phyloP scores from a whole-genome alignment of 2,888 invertebrate species.

The Anticlea derivata region DNA sequence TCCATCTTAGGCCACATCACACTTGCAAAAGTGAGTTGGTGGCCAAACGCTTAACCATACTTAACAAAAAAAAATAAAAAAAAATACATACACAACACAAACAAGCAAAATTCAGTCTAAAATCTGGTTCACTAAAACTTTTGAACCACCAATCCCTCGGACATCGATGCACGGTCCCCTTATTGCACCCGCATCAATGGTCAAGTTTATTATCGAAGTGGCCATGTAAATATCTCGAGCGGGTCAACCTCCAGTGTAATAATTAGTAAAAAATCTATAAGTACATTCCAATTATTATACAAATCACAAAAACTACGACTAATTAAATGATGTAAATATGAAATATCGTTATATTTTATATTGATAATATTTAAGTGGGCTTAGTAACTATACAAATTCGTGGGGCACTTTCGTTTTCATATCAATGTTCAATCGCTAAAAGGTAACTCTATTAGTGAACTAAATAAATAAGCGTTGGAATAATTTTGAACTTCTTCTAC shows the following conservation, averaged over 20 bases:
- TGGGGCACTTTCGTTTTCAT: slow-evolving; percentile 68
- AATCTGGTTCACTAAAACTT: too few relatives aligned
- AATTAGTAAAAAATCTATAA: slow-evolving; percentile 57
- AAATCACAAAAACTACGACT: slow-evolving; percentile 70
- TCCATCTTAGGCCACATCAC: too few relatives aligned
- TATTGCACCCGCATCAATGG: too few relatives aligned
- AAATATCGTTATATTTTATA: slow-evolving; percentile 42
- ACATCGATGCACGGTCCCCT: too few relatives aligned
- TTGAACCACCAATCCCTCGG: too few relatives aligned
- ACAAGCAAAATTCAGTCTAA: too few relatives aligned
- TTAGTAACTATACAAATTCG: slow-evolving; percentile 76
- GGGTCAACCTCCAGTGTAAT: slow-evolving; percentile 44
- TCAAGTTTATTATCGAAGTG: slow-evolving; percentile 15
- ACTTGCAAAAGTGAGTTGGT: too few relatives aligned
- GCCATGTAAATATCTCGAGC: slow-evolving; percentile 30
- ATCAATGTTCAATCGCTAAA: slow-evolving; percentile 35
- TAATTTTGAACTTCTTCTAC: too few relatives aligned
- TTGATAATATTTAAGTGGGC: slow-evolving; percentile 50
- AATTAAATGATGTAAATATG: slow-evolving; percentile 65
- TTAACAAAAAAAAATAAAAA: too few relatives aligned
- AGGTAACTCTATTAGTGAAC: slow-evolving; percentile 47
- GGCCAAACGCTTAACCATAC: too few relatives aligned
- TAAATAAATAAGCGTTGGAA: slow-evolving; percentile 9
- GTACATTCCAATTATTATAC: slow-evolving; percentile 56
- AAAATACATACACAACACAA: too few relatives aligned